Conservation (phyloP, 2,888 invertebrate genomes). For the Pyrrhosoma nymphula region DNA sequence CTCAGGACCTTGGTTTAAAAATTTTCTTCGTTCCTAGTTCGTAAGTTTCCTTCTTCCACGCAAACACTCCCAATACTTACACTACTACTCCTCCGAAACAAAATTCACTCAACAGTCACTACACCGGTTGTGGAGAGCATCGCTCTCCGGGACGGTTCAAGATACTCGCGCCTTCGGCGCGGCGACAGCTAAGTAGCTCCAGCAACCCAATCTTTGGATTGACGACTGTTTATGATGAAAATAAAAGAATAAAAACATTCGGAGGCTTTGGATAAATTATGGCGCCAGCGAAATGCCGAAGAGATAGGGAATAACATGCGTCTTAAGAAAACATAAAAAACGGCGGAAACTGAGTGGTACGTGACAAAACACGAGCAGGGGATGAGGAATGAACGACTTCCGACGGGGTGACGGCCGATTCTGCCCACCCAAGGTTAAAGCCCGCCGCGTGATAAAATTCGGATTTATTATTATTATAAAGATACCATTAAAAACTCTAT, state of each 20-base stretch:
- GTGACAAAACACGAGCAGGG: neutral
- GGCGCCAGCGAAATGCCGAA: neutral
- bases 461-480: neutral
- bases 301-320: neutral
- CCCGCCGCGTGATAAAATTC: neutral
- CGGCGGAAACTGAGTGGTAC: neutral
- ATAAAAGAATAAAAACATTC: neutral
- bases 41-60: no score
- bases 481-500: neutral
- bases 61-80: no score
- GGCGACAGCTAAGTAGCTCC: no score
- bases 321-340: neutral
- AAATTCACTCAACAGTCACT: no score
- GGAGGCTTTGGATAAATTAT: neutral
- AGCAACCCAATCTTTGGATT: no score
- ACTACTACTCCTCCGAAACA: no score
- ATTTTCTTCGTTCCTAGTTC: no score
- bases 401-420: constrained; percentile 2
- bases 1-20: no score
- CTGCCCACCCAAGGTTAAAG: neutral
- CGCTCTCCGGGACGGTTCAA: no score
- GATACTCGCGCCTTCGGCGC: no score
- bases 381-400: neutral
- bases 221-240: no score
- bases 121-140: no score